Evolutionary conservation across 2,888 invertebrate genomes (phyloP).

Genomic region (Acrobasis consociella): DNA sequence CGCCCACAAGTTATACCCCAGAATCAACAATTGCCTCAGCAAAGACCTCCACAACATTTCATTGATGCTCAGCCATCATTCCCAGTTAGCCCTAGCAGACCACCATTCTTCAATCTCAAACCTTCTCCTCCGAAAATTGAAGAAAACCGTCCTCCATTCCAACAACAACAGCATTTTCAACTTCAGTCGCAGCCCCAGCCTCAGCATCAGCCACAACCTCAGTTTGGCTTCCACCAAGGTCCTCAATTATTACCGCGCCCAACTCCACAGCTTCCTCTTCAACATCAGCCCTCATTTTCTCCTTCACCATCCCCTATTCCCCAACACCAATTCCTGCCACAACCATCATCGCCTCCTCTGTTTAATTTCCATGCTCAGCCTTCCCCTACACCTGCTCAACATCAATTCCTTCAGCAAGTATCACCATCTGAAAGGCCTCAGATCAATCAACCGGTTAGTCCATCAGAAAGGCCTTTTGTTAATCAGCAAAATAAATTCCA

Average conservation of each 20-base stretch:
- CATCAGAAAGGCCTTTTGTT: slow-evolving; percentile 53
- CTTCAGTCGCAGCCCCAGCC: slow-evolving; percentile 54
- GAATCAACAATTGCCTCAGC: slow-evolving; percentile 79
- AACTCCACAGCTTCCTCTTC: slow-evolving; percentile 48
- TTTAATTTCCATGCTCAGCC: slow-evolving; percentile 70
- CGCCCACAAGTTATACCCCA: slow-evolving; percentile 60
- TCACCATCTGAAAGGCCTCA: slow-evolving; percentile 53
- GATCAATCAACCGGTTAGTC: slow-evolving; percentile 46
- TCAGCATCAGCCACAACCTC: slow-evolving; percentile 54
- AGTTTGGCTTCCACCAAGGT: slow-evolving; percentile 75
- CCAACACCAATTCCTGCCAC: slow-evolving; percentile 68
- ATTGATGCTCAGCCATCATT: slow-evolving; percentile 64
- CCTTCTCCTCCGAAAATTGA: slow-evolving; percentile 74
- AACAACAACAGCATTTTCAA: slow-evolving; percentile 55
- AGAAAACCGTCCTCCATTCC: slow-evolving; percentile 66
- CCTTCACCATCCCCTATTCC: slow-evolving; percentile 60
- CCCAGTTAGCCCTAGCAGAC: slow-evolving; percentile 59
- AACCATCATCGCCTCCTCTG: slow-evolving; percentile 66
- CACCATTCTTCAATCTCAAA: slow-evolving; percentile 73
- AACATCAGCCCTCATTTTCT: slow-evolving; percentile 56
- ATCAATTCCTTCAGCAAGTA: slow-evolving; percentile 55
- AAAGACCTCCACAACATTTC: slow-evolving; percentile 65
- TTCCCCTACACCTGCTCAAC: slow-evolving; percentile 54
- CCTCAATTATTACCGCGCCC: slow-evolving; percentile 61
- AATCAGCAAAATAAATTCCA: slow-evolving; percentile 51